Percentiles rank a stretch among this genome's conserved stretches.
Evolutionary conservation across 2,113 vertebrate species (phyloP).

Genomic region (Actenoides hombroni): DNA sequence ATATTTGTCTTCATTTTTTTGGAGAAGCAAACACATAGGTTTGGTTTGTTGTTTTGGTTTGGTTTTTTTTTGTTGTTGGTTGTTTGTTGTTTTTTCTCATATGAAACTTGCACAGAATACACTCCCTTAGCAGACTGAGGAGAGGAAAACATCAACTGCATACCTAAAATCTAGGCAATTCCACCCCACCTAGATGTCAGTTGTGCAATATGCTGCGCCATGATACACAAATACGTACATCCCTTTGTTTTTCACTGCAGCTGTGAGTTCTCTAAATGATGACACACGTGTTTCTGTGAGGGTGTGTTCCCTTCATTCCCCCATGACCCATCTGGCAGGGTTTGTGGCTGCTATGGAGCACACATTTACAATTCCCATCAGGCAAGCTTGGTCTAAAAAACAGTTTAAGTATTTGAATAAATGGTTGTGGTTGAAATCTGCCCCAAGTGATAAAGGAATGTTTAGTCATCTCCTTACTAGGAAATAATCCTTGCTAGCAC

Average conservation of each 20-base stretch:
- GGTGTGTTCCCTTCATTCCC: not conserved
- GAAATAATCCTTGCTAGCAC: constrained; percentile 43
- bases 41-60: not conserved
- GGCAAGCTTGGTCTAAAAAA: constrained; percentile 33
- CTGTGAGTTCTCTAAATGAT: not conserved
- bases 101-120: not conserved
- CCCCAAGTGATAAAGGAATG: not conserved
- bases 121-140: not conserved
- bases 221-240: not conserved
- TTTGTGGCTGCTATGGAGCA: not conserved
- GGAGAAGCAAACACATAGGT: not conserved
- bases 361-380: constrained; percentile 43
- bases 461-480: constrained; percentile 40
- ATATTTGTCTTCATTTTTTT: not conserved
- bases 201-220: not conserved
- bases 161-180: not conserved
- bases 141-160: not conserved
- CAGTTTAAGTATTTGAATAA: constrained; percentile 40
- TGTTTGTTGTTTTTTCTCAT: not conserved
- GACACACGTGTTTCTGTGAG: not conserved
- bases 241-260: not conserved
- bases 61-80: not conserved
- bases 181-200: not conserved
- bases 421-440: constrained; percentile 37
- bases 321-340: constrained; percentile 17